Evolutionary conservation across 2,797 vertebrate species (phyloP).

Genomic region (Phalanger gymnotis): DNA sequence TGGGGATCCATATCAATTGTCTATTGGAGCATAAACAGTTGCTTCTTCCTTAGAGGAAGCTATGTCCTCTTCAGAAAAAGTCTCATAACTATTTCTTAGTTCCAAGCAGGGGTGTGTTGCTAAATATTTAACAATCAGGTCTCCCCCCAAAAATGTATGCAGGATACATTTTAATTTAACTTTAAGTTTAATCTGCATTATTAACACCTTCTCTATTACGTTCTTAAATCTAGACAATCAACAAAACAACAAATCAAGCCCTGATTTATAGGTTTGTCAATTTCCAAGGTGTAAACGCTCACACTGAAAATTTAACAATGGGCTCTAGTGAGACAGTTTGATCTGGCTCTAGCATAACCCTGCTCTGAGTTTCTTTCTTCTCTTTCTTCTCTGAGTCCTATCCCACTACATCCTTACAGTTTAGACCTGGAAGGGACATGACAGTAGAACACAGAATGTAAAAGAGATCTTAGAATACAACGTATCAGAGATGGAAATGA

Average conservation of each 20-base stretch:
- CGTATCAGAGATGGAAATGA: not conserved
- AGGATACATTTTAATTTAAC: not conserved
- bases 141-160: not conserved
- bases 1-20: not conserved
- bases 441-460: not conserved
- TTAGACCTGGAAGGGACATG: not conserved
- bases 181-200: not conserved
- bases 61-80: not conserved
- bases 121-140: not conserved
- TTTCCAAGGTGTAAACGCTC: not conserved
- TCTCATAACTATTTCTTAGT: not conserved
- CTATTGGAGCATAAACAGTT: not conserved
- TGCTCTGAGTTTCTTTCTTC: not conserved
- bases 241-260: not conserved
- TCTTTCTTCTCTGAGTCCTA: not conserved
- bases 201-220: not conserved
- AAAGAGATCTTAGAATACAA: not conserved
- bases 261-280: not conserved
- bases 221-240: not conserved
- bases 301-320: not conserved
- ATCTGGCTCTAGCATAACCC: not conserved
- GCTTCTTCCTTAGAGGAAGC: not conserved
- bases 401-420: not conserved
- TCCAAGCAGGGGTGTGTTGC: not conserved
- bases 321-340: not conserved